Evolutionary conservation across 2,113 vertebrate genomes (phyloP).

Genomic region (Podocnemis expansa): DNA sequence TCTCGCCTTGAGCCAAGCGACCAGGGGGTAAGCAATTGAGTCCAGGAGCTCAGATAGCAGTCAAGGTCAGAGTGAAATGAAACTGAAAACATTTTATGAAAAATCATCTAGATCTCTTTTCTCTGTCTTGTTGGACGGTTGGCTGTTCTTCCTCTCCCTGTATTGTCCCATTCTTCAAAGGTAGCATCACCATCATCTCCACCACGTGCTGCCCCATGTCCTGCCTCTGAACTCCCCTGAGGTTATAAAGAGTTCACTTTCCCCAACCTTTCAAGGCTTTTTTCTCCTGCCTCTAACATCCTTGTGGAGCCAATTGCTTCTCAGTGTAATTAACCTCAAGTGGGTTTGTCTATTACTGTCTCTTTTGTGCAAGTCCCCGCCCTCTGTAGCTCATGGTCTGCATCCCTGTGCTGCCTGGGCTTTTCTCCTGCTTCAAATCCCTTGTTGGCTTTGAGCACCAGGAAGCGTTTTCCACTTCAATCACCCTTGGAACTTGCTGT

Average conservation of each 20-base stretch:
- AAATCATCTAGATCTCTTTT: not conserved
- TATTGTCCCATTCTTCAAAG: not conserved
- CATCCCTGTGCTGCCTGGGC: not conserved
- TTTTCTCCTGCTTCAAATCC: not conserved
- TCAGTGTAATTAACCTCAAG: slow-evolving; percentile 70
- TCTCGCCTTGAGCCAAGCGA: not conserved
- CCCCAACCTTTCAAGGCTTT: not conserved
- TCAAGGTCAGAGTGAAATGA: not conserved
- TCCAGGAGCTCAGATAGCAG: not conserved
- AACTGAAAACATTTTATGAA: not conserved
- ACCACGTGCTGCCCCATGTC: not conserved
- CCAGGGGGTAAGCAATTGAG: not conserved
- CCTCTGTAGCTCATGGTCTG: not conserved
- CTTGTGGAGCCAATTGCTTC: slow-evolving; percentile 52
- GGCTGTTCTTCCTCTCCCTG: not conserved
- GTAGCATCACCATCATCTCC: not conserved
- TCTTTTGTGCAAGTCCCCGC: not conserved
- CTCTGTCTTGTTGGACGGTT: not conserved
- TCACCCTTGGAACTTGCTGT: not conserved
- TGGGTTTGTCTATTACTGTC: slow-evolving; percentile 21
- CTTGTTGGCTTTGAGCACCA: not conserved
- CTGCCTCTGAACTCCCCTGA: not conserved
- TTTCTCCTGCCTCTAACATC: not conserved
- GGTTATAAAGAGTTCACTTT: slow-evolving; percentile 18
- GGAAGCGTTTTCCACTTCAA: not conserved